These are phyloP conservation scores for Bufo bufo DNA, from an alignment of 2,113 vertebrate genomes.

Conservation along the genomic window DNA sequence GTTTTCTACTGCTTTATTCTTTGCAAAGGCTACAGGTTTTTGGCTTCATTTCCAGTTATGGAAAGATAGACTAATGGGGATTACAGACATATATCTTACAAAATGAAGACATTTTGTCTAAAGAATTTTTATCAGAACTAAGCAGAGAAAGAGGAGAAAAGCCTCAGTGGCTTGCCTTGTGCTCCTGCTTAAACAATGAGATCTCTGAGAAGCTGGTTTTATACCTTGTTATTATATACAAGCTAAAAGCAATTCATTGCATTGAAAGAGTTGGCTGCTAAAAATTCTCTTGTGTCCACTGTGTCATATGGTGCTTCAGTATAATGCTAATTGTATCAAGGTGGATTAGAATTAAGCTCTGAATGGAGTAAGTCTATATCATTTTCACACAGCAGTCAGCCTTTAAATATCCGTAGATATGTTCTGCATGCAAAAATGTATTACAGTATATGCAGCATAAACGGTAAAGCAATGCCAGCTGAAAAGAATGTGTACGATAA, in stretches of 20 bases:
- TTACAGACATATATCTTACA: constrained; percentile 46
- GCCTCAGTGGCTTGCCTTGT: constrained; percentile 34
- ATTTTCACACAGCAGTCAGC: constrained; percentile 58
- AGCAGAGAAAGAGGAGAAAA: constrained; percentile 34
- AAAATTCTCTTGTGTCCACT: constrained; percentile 54
- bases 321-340: constrained; percentile 59
- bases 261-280: constrained; percentile 45
- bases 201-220: constrained; percentile 28
- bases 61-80: constrained; percentile 51
- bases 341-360: constrained; percentile 58
- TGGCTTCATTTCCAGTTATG: constrained; percentile 32
- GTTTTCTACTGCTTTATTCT: constrained; percentile 35
- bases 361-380: constrained; percentile 55
- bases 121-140: constrained; percentile 53
- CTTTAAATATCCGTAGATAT: constrained; percentile 49
- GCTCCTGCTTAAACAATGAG: constrained; percentile 51
- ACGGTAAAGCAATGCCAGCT: not conserved
- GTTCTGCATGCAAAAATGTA: constrained; percentile 48
- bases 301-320: constrained; percentile 57
- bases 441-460: constrained; percentile 12
- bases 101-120: constrained; percentile 55
- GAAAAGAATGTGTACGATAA: not conserved
- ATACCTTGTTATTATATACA: constrained; percentile 55
- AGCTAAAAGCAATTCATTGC: constrained; percentile 53
- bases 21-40: constrained; percentile 45